Conservation (phyloP, 2,113 vertebrate genomes). For the Bothrops jararaca region DNA sequence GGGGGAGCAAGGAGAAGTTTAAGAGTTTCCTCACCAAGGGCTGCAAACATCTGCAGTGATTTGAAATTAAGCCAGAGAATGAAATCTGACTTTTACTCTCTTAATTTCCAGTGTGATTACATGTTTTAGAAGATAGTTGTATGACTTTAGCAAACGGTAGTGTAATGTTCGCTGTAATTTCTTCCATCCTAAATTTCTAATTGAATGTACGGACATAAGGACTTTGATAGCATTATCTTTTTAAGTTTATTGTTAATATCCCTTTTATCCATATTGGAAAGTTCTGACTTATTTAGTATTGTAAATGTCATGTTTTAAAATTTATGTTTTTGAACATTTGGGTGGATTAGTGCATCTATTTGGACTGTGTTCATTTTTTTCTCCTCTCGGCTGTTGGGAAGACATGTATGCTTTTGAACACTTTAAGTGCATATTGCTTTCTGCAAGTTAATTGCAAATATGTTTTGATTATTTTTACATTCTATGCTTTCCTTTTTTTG, state of each 20-base stretch:
- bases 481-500: not conserved
- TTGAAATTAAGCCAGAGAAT: accelerated
- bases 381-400: constrained; percentile 9
- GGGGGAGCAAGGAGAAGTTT: not conserved
- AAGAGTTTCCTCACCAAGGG: accelerated
- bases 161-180: not conserved
- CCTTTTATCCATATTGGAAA: constrained; percentile 4
- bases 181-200: not conserved
- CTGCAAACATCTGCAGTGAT: not conserved
- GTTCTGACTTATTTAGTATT: not conserved
- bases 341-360: constrained; percentile 20
- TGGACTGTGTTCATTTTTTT: constrained; percentile 41
- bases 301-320: constrained; percentile 12
- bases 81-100: not conserved
- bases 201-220: accelerated
- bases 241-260: not conserved
- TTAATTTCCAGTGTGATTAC: not conserved
- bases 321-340: constrained; percentile 1
- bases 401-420: constrained; percentile 4
- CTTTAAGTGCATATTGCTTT: not conserved
- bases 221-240: not conserved
- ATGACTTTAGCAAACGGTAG: not conserved
- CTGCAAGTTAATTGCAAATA: not conserved
- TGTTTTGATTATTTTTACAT: not conserved
- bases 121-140: accelerated